Conservation (phyloP, 2,113 vertebrate genomes). For the Pseudorhombus dupliciocellatus region DNA sequence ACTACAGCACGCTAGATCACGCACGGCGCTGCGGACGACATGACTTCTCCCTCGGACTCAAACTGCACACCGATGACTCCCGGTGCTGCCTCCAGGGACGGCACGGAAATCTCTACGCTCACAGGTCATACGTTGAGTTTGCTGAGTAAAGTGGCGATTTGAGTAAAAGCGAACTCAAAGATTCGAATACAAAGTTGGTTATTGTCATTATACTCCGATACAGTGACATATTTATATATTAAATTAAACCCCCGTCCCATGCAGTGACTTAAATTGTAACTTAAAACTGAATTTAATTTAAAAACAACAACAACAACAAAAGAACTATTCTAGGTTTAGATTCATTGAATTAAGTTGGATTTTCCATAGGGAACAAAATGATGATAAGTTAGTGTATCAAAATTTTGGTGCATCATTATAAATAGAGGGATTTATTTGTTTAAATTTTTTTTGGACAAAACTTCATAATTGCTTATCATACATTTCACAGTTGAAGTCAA, state of each 20-base stretch:
- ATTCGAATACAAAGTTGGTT: no score
- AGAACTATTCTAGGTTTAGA: no score
- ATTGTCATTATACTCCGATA: no score
- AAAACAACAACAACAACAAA: no score
- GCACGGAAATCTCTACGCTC: neutral
- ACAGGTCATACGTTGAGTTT: neutral
- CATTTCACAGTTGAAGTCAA: no score
- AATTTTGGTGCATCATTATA: slow-evolving; percentile 66
- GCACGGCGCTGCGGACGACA: neutral
- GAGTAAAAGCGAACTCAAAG: no score
- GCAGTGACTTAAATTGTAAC: no score
- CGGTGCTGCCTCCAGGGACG: slow-evolving; percentile 9
- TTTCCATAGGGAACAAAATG: slow-evolving; percentile 49
- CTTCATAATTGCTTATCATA: slow-evolving; percentile 25
- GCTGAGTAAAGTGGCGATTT: neutral
- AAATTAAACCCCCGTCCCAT: no score
- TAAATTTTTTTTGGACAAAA: slow-evolving; percentile 71
- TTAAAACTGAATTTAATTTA: no score
- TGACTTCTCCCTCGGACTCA: slow-evolving; percentile 17
- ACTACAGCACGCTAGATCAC: slow-evolving; percentile 29
- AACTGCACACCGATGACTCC: neutral
- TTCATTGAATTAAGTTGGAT: no score
- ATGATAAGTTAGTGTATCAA: neutral
- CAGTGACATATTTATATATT: no score
- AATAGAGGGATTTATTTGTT: slow-evolving; percentile 68